Conservation (phyloP, 2,113 vertebrate species). For the Neodon shergylaensis region DNA sequence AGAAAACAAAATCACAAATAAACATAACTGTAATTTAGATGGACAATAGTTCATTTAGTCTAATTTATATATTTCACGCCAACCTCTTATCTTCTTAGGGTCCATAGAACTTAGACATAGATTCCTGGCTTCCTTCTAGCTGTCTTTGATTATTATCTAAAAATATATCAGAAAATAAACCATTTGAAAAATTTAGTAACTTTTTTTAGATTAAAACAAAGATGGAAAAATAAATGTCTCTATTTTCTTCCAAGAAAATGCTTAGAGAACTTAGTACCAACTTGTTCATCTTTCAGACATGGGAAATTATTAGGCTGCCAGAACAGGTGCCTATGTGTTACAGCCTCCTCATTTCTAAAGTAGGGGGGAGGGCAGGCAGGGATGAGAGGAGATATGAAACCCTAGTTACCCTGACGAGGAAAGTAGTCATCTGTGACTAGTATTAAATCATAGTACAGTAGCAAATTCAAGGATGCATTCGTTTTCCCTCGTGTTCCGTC, state of each 20-base stretch:
- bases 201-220: conserved; percentile 59
- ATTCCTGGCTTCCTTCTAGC: background rate
- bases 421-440: background rate
- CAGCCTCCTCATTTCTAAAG: conserved; percentile 9
- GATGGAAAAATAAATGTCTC: background rate
- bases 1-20: background rate
- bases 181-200: conserved; percentile 45
- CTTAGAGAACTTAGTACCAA: background rate
- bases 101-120: background rate
- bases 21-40: background rate
- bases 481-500: conserved; percentile 11
- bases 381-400: background rate
- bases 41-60: background rate
- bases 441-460: conserved; percentile 25
- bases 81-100: background rate
- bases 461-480: conserved; percentile 57
- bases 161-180: conserved; percentile 34
- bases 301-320: background rate
- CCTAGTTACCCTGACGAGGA: background rate
- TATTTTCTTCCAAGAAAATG: conserved; percentile 5
- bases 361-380: background rate
- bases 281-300: background rate
- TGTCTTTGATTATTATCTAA: conserved; percentile 19
- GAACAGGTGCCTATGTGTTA: background rate
- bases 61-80: background rate